Conservation (phyloP, 2,113 vertebrate genomes). For the Phasianus colchicus region DNA sequence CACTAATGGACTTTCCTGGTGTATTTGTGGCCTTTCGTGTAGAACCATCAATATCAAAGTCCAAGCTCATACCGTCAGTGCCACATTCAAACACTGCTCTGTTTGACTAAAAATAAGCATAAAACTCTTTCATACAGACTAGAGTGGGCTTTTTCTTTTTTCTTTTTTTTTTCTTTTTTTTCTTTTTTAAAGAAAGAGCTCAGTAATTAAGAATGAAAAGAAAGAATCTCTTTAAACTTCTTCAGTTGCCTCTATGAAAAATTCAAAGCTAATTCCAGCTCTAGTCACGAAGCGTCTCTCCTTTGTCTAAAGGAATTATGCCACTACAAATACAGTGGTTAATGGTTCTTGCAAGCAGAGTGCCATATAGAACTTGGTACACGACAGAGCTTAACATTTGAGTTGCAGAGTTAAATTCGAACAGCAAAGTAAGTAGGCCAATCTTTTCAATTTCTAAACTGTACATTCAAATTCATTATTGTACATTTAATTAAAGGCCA, state of each 20-base stretch:
- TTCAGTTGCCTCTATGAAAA: conserved; percentile 47
- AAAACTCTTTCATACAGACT: conserved; percentile 17
- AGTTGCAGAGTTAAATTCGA: background rate
- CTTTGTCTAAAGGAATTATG: conserved; percentile 4
- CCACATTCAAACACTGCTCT: conserved; percentile 24
- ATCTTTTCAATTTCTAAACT: background rate
- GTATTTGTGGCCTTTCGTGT: background rate
- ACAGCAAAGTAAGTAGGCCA: background rate
- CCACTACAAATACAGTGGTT: conserved; percentile 1
- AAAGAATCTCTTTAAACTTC: conserved; percentile 53
- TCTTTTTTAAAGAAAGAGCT: background rate
- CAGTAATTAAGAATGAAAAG: conserved; percentile 51
- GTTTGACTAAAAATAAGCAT: conserved; percentile 29
- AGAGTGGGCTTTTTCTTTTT: background rate
- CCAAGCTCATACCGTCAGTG: background rate
- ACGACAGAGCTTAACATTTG: background rate
- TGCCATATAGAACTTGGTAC: background rate
- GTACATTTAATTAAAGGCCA: background rate
- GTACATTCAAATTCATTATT: accelerated
- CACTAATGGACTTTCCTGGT: background rate
- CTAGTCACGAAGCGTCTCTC: conserved; percentile 27
- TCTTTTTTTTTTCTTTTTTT: background rate
- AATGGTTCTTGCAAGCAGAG: background rate
- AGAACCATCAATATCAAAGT: background rate
- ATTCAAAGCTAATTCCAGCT: conserved; percentile 47